These are phyloP conservation scores for Notarius quadriscutis DNA, from an alignment of 2,113 vertebrate species.

Conservation along the genomic window DNA sequence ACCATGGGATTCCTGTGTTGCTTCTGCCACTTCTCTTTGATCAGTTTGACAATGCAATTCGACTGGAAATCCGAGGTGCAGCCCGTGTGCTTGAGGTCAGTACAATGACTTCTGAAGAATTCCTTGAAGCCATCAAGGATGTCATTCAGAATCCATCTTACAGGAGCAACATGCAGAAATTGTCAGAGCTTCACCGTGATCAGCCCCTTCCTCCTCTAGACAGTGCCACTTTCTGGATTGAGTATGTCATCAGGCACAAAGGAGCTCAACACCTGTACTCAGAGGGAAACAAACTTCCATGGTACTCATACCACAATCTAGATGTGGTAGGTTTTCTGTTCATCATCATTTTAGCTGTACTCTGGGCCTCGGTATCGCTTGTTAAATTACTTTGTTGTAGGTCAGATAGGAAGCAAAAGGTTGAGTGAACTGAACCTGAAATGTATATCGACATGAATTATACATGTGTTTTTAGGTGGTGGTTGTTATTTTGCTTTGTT, in stretches of 20 bases:
- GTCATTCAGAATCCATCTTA: slow-evolving; percentile 68
- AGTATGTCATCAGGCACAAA: slow-evolving; percentile 72
- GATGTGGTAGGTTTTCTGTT: slow-evolving; percentile 61
- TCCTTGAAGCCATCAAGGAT: slow-evolving; percentile 66
- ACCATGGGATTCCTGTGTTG: slow-evolving; percentile 69
- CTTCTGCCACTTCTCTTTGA: slow-evolving; percentile 73
- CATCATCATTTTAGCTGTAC: slow-evolving; percentile 23
- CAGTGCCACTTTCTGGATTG: slow-evolving; percentile 75
- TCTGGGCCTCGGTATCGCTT: slow-evolving; percentile 45
- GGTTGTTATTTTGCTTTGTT: not conserved
- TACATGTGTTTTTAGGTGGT: not conserved
- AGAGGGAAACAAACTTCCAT: slow-evolving; percentile 61
- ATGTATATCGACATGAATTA: not conserved
- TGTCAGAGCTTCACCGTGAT: slow-evolving; percentile 70
- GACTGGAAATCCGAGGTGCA: slow-evolving; percentile 65
- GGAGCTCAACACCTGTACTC: slow-evolving; percentile 68
- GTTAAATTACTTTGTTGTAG: slow-evolving; percentile 58
- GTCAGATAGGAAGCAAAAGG: slow-evolving; percentile 61
- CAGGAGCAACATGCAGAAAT: slow-evolving; percentile 60
- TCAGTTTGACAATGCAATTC: slow-evolving; percentile 72
- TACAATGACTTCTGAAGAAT: slow-evolving; percentile 57
- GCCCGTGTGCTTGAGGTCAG: slow-evolving; percentile 61
- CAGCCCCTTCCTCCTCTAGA: slow-evolving; percentile 64
- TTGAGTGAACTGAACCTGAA: slow-evolving; percentile 56
- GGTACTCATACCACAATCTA: slow-evolving; percentile 71